Evolutionary conservation across 2,888 invertebrate species (phyloP).

Genomic region (Invenusta paracnida): DNA sequence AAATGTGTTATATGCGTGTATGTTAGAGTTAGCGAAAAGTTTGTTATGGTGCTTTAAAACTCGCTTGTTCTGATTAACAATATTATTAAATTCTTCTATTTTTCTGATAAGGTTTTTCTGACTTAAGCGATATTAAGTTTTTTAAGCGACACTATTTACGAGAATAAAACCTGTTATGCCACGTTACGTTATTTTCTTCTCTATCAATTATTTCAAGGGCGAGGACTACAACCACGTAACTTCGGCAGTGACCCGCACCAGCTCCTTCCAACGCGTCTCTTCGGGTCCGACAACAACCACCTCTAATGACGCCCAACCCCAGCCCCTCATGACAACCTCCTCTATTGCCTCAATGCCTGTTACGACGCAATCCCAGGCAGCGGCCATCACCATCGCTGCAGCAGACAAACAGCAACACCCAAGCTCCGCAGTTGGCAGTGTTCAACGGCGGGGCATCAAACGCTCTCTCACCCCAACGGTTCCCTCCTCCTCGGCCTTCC

Average conservation of each 20-base stretch:
- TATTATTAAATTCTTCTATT: no score
- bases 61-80: no score
- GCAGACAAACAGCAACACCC: background rate
- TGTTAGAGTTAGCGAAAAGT: no score
- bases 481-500: background rate
- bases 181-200: no score
- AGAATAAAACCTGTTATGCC: no score
- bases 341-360: no score
- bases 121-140: no score
- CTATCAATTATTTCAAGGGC: background rate
- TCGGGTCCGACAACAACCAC: background rate
- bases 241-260: background rate
- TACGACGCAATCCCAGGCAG: background rate
- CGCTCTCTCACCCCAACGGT: background rate
- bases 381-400: background rate
- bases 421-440: background rate
- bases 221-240: conserved; percentile 5
- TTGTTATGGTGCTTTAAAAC: no score
- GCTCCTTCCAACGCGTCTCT: background rate
- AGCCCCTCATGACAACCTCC: background rate
- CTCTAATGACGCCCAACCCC: no score
- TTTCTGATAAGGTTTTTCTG: no score
- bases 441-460: background rate
- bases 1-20: no score
- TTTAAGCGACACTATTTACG: no score